Percentiles rank a stretch among this genome's conserved stretches.
Evolutionary conservation across 2,797 vertebrate species (phyloP).

Genomic region (Cyclura pinguis): DNA sequence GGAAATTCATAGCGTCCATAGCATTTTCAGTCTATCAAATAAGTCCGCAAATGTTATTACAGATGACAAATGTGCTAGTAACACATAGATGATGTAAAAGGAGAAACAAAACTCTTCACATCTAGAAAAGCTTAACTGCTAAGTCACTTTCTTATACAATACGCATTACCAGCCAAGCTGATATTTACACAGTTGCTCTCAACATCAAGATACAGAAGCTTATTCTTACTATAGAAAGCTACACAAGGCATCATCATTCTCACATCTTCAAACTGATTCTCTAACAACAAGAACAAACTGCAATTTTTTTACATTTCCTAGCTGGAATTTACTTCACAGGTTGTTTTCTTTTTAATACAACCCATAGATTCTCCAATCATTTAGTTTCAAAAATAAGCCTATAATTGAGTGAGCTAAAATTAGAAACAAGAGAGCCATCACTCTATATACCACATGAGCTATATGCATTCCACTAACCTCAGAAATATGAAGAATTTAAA

Average conservation of each 20-base stretch:
- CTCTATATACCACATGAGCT: neutral
- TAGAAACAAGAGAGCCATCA: constrained; percentile 24
- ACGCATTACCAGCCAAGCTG: neutral
- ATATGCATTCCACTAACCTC: constrained; percentile 1
- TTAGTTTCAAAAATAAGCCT: neutral
- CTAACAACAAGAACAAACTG: neutral
- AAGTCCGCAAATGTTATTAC: neutral
- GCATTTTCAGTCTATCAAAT: neutral
- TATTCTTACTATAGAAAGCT: neutral
- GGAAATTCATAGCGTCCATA: neutral
- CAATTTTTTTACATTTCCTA: neutral
- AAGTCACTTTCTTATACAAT: neutral
- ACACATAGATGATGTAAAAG: neutral
- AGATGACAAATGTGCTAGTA: too few relatives aligned
- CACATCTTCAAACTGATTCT: neutral
- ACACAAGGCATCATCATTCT: neutral
- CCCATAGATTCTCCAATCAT: neutral
- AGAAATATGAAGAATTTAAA: constrained; percentile 35
- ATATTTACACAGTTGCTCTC: neutral
- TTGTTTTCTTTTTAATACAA: neutral
- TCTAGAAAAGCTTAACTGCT: neutral
- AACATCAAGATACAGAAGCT: neutral
- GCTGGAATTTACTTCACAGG: neutral
- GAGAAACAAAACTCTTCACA: neutral
- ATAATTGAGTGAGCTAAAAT: constrained; percentile 2